These are phyloP conservation scores for Phenganax subtilis DNA, from an alignment of 92 coral and sea anemone species.

Conservation along the genomic window DNA sequence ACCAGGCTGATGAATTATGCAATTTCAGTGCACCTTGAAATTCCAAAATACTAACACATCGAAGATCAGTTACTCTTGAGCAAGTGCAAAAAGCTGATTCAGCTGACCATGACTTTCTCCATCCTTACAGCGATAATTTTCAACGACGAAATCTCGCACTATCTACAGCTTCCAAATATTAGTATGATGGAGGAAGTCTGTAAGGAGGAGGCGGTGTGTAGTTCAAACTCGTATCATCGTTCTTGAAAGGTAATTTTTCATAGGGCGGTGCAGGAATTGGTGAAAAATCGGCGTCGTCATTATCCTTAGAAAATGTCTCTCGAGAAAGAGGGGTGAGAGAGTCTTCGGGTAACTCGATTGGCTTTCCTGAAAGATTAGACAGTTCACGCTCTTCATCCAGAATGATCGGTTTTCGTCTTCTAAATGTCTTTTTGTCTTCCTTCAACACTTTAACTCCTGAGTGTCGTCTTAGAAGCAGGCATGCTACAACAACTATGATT, in stretches of 20 bases:
- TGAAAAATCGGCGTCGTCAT: conserved; percentile 61
- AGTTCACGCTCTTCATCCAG: conserved; percentile 78
- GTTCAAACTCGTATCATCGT: conserved; percentile 39
- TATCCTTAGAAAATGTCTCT: conserved; percentile 64
- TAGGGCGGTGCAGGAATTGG: conserved; percentile 61
- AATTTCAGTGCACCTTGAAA: too few species aligned
- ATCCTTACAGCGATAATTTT: too few species aligned
- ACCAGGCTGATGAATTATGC: too few species aligned
- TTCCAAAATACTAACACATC: too few species aligned
- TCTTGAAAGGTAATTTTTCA: conserved; percentile 76
- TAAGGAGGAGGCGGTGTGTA: conserved; percentile 74
- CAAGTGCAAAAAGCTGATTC: too few species aligned
- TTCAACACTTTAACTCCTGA: conserved; percentile 55
- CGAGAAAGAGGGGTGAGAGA: conserved; percentile 51
- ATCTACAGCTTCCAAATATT: not conserved
- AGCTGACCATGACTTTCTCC: too few species aligned
- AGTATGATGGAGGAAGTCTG: conserved; percentile 59
- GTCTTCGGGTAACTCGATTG: conserved; percentile 88
- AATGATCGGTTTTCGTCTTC: conserved; percentile 81
- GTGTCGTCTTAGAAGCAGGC: conserved; percentile 64
- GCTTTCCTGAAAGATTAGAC: conserved; percentile 67
- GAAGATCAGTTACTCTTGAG: too few species aligned
- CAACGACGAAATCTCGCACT: too few species aligned
- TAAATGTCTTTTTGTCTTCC: conserved; percentile 69
- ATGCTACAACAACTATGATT: conserved; percentile 56